These are phyloP conservation scores for Ferrisia virgata DNA, from an alignment of 2,888 invertebrate genomes.

Conservation along the genomic window DNA sequence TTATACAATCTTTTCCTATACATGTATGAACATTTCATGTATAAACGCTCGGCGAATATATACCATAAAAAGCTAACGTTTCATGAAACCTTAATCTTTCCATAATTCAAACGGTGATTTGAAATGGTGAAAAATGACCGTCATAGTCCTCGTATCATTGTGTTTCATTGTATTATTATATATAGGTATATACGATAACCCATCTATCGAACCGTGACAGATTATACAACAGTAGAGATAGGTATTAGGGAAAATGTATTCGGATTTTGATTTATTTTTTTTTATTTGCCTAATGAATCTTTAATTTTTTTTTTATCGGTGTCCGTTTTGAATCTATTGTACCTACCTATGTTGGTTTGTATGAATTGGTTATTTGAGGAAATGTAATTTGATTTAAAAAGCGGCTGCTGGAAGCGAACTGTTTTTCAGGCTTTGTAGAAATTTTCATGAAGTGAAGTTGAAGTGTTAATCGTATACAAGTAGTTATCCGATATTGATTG, in stretches of 20 bases:
- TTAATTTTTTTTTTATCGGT: background rate
- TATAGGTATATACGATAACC: background rate
- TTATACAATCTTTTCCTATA: background rate
- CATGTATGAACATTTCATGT: background rate
- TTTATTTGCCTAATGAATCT: background rate
- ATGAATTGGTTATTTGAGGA: background rate
- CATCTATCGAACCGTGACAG: slow-evolving; percentile 10
- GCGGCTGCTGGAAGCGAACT: too few species aligned
- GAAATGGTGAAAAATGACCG: slow-evolving; percentile 29
- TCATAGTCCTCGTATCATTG: background rate
- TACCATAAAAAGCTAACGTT: background rate
- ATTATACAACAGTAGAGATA: background rate
- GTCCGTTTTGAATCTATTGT: background rate
- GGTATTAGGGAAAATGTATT: background rate
- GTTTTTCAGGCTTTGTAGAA: too few species aligned
- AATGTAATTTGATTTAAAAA: too few species aligned
- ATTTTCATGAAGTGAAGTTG: too few species aligned
- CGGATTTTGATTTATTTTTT: slow-evolving; percentile 27
- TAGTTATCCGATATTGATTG: too few species aligned
- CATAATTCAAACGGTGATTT: slow-evolving; percentile 27
- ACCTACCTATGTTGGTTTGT: background rate
- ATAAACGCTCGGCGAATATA: background rate
- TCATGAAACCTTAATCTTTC: slow-evolving; percentile 27
- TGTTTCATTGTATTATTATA: background rate
- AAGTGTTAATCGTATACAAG: too few species aligned